Evolutionary conservation across 1,140 invertebrate genomes (phyloP), one percentile per base, ranked within the genome.

Genomic region (Drosophila malerkotliana): DNA sequence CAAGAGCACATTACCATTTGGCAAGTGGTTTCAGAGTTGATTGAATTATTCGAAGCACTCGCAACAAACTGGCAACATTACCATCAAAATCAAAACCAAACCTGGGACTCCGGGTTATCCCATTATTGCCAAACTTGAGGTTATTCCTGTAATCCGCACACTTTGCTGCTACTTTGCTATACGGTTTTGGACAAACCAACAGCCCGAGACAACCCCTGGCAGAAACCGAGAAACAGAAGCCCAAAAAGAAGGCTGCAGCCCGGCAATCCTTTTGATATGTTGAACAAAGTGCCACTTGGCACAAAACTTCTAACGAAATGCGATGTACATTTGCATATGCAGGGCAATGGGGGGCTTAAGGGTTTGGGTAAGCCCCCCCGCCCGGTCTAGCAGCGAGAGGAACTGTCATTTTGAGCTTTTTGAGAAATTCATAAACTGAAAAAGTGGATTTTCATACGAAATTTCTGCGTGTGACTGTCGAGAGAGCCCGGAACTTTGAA

Each of bases 401-500:
- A 72, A 83, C 82, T 88, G 83, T 85, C 83, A 85, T 68, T 85
- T 68, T 63, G 74, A 88, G 82, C 83, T 87, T 87, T 85, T 88
- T 87, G 83, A 88, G 82, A 87, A 87, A 87, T 87, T 87, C 82
- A 82, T 87, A 87, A 88, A 87, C 83, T 87, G 82, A 87, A 87
- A 85, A 88, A 87, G 82, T 87, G 82, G 82, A 88, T 87, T 88
- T 87, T 87, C 82, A 87, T 87, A 87, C 78, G 82, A 87, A 87
- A 87, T 87, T 88, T 41, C 85, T 85, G 83, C 76, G 74, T 78
- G 76, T 78, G 79, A 71, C 64, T 71, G 64, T 69, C 32, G 63
- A 44, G 66, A 49, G 57, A 26, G 61, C 15, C 32, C 66, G 41
- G 41, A 77, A 77, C 77, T 84, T 79, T 85, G 80, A 87, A 87